Conservation (phyloP, 2,797 vertebrate genomes). For the Pangasius macronema region DNA sequence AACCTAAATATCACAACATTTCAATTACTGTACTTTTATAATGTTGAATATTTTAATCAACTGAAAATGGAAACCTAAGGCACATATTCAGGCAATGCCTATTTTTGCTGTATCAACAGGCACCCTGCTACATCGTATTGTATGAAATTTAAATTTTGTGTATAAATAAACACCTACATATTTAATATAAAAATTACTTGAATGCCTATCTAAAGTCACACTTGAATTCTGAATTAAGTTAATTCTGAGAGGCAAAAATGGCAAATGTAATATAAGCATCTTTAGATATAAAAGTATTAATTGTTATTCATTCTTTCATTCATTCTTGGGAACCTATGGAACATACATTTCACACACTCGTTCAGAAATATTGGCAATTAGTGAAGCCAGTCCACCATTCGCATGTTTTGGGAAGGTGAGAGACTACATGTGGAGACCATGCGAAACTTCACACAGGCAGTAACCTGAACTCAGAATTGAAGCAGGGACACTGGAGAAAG, state of each 20-base stretch:
- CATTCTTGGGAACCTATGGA: background rate
- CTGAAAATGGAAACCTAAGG: background rate
- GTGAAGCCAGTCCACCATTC: background rate
- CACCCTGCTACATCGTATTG: background rate
- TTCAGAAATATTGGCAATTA: background rate
- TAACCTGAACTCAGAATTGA: background rate
- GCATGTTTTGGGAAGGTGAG: background rate
- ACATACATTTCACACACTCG: background rate
- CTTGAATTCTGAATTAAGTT: background rate
- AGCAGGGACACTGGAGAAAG: background rate
- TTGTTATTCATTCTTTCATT: background rate
- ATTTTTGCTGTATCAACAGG: background rate
- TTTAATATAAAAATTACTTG: background rate
- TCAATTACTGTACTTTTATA: no score
- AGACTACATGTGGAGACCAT: background rate
- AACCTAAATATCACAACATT: background rate
- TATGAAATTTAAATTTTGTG: background rate
- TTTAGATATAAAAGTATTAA: background rate
- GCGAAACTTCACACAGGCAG: background rate
- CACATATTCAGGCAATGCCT: background rate
- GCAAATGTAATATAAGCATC: background rate
- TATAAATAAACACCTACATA: background rate
- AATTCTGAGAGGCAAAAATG: background rate
- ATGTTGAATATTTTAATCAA: background rate
- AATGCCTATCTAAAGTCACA: background rate